These are phyloP conservation scores for Numenius arquata DNA, from an alignment of 2,113 vertebrate genomes.

Conservation along the genomic window DNA sequence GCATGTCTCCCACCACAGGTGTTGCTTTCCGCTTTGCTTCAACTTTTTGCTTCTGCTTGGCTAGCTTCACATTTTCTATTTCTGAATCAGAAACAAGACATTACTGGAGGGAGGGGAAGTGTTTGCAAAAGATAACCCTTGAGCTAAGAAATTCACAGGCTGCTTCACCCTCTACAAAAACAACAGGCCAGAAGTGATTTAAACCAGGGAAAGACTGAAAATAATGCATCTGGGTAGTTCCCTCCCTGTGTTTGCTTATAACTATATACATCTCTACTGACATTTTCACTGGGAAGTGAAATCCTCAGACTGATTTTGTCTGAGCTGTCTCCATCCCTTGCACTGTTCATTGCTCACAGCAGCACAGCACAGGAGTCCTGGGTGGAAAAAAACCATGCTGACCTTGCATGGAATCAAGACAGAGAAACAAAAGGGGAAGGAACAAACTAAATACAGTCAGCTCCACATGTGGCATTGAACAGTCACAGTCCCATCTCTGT, in stretches of 20 bases:
- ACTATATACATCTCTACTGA: background rate
- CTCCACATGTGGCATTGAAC: background rate
- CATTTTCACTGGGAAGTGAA: background rate
- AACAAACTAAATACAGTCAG: background rate
- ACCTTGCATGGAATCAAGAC: background rate
- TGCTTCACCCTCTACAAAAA: background rate
- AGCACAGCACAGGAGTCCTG: background rate
- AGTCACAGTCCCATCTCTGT: background rate
- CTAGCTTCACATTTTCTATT: slow-evolving; percentile 84
- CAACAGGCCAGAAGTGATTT: background rate
- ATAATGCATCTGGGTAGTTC: background rate
- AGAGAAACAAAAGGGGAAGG: background rate
- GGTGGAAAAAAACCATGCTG: background rate
- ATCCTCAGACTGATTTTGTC: background rate
- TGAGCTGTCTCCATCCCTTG: background rate
- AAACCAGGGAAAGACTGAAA: background rate
- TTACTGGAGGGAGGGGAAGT: background rate
- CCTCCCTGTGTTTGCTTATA: background rate
- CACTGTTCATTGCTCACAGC: background rate
- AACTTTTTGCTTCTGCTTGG: slow-evolving; percentile 76
- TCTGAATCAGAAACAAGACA: slow-evolving; percentile 70
- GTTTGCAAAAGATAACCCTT: background rate
- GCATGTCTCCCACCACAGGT: slow-evolving; percentile 88
- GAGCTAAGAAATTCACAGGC: background rate
- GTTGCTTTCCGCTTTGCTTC: slow-evolving; percentile 77